phyloP scores from a whole-genome alignment of 1,140 invertebrate genomes.

The Drosophila equinoxialis region DNA sequence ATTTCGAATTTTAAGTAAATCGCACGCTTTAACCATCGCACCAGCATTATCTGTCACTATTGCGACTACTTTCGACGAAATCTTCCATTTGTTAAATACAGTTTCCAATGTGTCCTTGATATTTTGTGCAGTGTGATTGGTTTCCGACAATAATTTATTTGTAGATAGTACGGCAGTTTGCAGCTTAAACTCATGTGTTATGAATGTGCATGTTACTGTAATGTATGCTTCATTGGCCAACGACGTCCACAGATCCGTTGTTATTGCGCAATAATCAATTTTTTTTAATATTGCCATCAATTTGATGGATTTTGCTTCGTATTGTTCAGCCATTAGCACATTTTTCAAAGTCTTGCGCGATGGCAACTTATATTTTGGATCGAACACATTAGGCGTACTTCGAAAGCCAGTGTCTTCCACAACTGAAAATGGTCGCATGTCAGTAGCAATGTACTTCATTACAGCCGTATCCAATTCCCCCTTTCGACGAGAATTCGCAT shows the following conservation, averaged over 20 bases:
- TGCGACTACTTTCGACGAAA: constrained; percentile 19
- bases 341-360: too few relatives aligned
- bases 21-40: constrained; percentile 29
- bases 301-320: constrained; percentile 18
- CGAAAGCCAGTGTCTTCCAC: constrained; percentile 27
- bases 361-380: too few relatives aligned
- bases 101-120: constrained; percentile 15
- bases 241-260: constrained; percentile 35
- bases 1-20: constrained; percentile 24
- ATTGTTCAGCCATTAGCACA: too few relatives aligned
- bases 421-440: constrained; percentile 28
- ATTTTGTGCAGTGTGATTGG: constrained; percentile 32
- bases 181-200: constrained; percentile 24
- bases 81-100: constrained; percentile 28
- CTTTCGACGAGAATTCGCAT: constrained; percentile 15
- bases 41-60: constrained; percentile 30
- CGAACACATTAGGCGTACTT: not conserved
- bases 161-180: constrained; percentile 26
- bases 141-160: constrained; percentile 20
- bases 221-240: constrained; percentile 21
- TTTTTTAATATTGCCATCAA: not conserved
- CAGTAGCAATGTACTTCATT: constrained; percentile 3
- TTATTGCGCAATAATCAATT: constrained; percentile 23
- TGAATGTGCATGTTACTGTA: constrained; percentile 32
- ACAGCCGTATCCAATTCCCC: constrained; percentile 10